These are phyloP conservation scores for Cephus runcator DNA, from an alignment of 2,888 invertebrate genomes.

Conservation along the genomic window DNA sequence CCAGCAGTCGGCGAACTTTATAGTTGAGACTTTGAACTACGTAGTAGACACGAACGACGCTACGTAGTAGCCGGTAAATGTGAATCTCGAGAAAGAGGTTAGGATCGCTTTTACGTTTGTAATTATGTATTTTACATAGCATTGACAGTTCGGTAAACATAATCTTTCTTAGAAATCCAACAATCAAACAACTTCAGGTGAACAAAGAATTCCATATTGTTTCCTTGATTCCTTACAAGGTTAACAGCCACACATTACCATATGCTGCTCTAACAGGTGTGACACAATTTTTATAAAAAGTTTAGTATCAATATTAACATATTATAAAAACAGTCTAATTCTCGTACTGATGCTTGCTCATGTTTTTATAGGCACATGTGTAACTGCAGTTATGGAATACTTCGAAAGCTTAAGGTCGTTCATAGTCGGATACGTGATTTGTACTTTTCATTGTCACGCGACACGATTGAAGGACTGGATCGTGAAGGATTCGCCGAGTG, in stretches of 20 bases:
- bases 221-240: background rate
- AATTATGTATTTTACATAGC: background rate
- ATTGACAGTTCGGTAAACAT: background rate
- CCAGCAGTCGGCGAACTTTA: background rate
- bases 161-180: background rate
- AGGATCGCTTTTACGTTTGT: background rate
- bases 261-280: background rate
- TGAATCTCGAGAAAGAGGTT: background rate
- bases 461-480: slow-evolving; percentile 28
- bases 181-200: background rate
- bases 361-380: background rate
- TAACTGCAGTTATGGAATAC: background rate
- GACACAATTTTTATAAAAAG: background rate
- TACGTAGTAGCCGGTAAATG: background rate
- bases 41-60: background rate
- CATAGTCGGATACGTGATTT: slow-evolving; percentile 33
- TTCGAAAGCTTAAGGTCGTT: background rate
- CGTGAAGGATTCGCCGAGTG: slow-evolving; percentile 15
- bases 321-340: background rate
- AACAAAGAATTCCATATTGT: background rate
- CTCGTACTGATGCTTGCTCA: background rate
- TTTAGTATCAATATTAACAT: background rate
- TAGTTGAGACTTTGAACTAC: background rate
- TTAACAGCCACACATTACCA: background rate
- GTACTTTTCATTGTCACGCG: slow-evolving; percentile 52